These are phyloP conservation scores for Taxidea taxus DNA, from an alignment of 2,113 vertebrate genomes.

Conservation along the genomic window DNA sequence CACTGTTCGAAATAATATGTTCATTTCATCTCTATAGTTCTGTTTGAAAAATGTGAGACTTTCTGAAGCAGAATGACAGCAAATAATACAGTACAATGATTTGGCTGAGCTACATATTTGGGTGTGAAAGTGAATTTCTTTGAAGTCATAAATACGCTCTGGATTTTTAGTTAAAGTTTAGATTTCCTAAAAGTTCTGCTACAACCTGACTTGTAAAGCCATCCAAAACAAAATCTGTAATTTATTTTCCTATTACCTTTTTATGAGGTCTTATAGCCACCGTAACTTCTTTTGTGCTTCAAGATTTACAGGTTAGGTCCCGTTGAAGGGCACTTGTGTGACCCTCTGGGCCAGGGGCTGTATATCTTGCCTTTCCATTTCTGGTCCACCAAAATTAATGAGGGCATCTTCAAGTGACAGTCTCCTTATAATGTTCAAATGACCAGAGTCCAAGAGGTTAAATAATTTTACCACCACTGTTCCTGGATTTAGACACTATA, in stretches of 20 bases:
- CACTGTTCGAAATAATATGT: conserved; percentile 29
- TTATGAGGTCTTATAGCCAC: conserved; percentile 72
- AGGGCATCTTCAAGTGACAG: conserved; percentile 47
- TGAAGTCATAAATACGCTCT: conserved; percentile 50
- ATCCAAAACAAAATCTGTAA: conserved; percentile 73
- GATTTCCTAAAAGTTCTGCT: conserved; percentile 63
- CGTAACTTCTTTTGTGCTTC: conserved; percentile 59
- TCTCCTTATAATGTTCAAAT: conserved; percentile 53
- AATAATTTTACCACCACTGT: conserved; percentile 31
- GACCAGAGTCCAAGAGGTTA: conserved; percentile 48
- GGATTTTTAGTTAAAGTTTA: conserved; percentile 55
- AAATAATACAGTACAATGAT: conserved; percentile 52
- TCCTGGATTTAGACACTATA: conserved; percentile 25
- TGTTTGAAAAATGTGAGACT: conserved; percentile 43
- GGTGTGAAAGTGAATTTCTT: conserved; percentile 60
- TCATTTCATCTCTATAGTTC: conserved; percentile 48
- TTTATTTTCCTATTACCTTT: conserved; percentile 80
- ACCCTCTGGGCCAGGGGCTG: conserved; percentile 44
- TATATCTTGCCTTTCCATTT: conserved; percentile 62
- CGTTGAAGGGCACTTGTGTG: conserved; percentile 62
- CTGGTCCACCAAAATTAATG: conserved; percentile 55
- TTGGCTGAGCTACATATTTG: conserved; percentile 47
- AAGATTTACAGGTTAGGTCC: conserved; percentile 77
- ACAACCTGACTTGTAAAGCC: conserved; percentile 70
- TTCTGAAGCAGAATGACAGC: conserved; percentile 52